Evolutionary conservation across 2,888 invertebrate genomes (phyloP), one percentile per base, ranked within the genome.

Genomic region (Microctonus brassicae): DNA sequence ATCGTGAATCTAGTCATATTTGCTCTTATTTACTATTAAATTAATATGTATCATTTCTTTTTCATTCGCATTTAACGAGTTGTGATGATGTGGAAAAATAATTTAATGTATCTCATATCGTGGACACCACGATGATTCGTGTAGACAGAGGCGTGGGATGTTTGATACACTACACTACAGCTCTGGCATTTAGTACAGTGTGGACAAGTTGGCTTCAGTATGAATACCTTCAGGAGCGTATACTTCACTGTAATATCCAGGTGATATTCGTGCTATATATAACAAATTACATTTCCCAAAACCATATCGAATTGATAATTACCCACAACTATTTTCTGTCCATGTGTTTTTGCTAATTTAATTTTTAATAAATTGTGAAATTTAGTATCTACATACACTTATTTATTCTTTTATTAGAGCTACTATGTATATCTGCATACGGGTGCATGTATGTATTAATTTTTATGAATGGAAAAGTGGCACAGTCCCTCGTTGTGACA

Each of bases 171-270:
- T 55, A 20, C 10, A 57, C 52, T 66, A 66, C 71, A 66, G 66
- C 66, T 61, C 71, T 65, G 70, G 52, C 57, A 70, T 70, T 65
- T 70, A 52, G 58, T 70, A 70, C 64, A 70, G 39, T 70, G 61
- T 58, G 20, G 55, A 34, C 60, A 29, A 61, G 42, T 62, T 34
- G 42, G 61, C 52, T 29, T 66, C 26, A 36, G 70, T 71, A 61
- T 61, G 66, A 66, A 66, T 71, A 61, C 62, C 61, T n/a, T 39
- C 63, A 70, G 63, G 34, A 33, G 29, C 39, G 63, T 63, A 57
- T 1, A 22, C 22, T 0, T 39, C 13, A 26, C 11, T 22, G n/a
- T 2, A 26, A 57, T 13, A 3, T 6, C n/a, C n/a, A n/a, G n/a
- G n/a, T n/a, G n/a, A n/a, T n/a, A n/a, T n/a, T n/a, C n/a, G n/a